Evolutionary conservation across 37 sponge, comb jelly and placozoan genomes (phyloP).

Genomic region (Aphrocallistes beatrix): DNA sequence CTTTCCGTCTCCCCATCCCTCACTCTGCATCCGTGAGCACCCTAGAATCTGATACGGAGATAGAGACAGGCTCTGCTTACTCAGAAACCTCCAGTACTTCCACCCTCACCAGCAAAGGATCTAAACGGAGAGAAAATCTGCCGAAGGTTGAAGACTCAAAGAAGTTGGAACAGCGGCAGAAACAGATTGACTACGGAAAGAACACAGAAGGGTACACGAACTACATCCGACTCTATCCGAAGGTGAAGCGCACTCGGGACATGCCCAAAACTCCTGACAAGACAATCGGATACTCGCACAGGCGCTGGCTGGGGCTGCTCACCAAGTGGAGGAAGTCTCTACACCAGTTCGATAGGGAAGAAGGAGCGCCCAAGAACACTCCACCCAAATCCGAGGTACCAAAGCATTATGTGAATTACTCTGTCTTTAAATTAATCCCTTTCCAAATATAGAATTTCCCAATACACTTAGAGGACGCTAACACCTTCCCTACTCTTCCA

Average conservation of each 20-base stretch:
- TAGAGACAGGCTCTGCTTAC: not conserved
- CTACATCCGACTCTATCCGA: slow-evolving; percentile 50
- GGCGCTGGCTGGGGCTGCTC: slow-evolving; percentile 74
- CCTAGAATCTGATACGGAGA: not conserved
- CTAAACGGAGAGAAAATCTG: not conserved
- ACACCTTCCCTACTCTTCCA: not conserved
- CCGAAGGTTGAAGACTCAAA: slow-evolving; percentile 29
- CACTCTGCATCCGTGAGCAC: not conserved
- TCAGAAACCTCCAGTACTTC: not conserved
- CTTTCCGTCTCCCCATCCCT: not conserved
- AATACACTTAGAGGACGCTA: not conserved
- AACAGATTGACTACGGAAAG: slow-evolving; percentile 85
- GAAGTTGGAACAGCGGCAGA: slow-evolving; percentile 56
- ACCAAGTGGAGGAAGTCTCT: slow-evolving; percentile 59
- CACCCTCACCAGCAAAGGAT: not conserved
- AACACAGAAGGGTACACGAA: slow-evolving; percentile 73
- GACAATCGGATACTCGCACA: slow-evolving; percentile 44
- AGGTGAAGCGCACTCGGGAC: slow-evolving; percentile 34
- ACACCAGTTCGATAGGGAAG: slow-evolving; percentile 51
- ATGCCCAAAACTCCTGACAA: slow-evolving; percentile 79
- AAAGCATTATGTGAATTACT: no score
- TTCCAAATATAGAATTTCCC: not conserved
- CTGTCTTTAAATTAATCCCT: no score
- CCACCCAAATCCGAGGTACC: no score
- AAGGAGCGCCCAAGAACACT: no score